phyloP scores from a whole-genome alignment of 2,797 vertebrate genomes.

The Picus viridis region DNA sequence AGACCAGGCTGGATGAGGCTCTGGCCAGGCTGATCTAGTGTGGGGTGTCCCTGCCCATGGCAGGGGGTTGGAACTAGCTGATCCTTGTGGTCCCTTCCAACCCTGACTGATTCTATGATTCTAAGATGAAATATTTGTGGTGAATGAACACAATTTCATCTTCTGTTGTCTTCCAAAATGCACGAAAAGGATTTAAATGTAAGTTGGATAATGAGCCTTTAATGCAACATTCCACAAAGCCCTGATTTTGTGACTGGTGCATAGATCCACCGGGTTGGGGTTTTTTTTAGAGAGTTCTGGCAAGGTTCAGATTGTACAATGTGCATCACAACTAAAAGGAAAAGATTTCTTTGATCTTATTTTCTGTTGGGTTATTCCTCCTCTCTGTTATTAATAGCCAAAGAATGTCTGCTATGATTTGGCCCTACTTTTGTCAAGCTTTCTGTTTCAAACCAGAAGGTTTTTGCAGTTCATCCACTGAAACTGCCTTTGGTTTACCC shows the following conservation, averaged over 20 bases:
- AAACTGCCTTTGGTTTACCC: background rate
- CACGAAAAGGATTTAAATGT: background rate
- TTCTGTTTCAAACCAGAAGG: background rate
- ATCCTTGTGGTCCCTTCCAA: too few relatives aligned
- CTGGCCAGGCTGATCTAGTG: too few relatives aligned
- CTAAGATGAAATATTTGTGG: background rate
- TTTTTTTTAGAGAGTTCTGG: background rate
- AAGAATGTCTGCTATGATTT: background rate
- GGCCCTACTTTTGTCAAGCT: background rate
- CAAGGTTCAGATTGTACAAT: background rate
- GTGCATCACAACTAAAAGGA: background rate
- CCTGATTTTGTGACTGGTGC: constrained; percentile 75
- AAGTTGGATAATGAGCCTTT: background rate
- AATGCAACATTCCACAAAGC: constrained; percentile 73
- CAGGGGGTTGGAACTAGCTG: too few relatives aligned
- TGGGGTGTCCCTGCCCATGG: too few relatives aligned
- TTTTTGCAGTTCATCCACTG: background rate
- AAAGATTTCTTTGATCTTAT: background rate
- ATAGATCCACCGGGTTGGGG: background rate
- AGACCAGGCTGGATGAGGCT: too few relatives aligned
- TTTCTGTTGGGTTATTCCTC: background rate
- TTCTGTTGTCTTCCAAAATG: background rate
- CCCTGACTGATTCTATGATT: too few relatives aligned
- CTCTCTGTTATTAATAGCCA: background rate
- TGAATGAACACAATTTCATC: background rate